phyloP scores from a whole-genome alignment of 2,113 vertebrate genomes.

The Thamnaconus septentrionalis region DNA sequence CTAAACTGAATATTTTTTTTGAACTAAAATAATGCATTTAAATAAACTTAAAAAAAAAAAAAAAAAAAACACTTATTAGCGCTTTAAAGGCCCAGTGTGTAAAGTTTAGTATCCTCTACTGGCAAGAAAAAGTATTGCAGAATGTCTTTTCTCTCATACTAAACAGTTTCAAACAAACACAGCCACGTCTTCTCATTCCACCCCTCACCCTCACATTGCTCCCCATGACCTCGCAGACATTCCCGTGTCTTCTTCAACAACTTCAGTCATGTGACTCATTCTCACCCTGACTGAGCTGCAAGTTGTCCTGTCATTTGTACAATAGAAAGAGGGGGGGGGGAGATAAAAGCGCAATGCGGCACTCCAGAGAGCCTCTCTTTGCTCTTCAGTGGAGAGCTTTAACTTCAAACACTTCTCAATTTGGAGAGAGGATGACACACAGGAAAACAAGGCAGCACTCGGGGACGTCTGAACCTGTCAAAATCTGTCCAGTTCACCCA shows the following conservation, averaged over 20 bases:
- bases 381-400: slow-evolving; percentile 40
- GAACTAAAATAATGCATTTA: too few relatives aligned
- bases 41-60: too few relatives aligned
- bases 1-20: too few relatives aligned
- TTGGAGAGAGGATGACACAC: slow-evolving; percentile 23
- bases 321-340: slow-evolving; percentile 13
- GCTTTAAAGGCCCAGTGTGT: too few relatives aligned
- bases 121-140: too few relatives aligned
- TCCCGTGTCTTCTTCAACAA: slow-evolving; percentile 32
- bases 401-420: slow-evolving; percentile 48
- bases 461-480: slow-evolving; percentile 30
- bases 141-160: too few relatives aligned
- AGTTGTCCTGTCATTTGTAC: slow-evolving; percentile 22
- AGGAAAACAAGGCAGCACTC: slow-evolving; percentile 18
- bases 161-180: slow-evolving; percentile 4
- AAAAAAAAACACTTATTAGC: too few relatives aligned
- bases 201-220: slow-evolving; percentile 41
- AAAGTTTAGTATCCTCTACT: too few relatives aligned
- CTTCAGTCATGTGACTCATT: slow-evolving; percentile 36
- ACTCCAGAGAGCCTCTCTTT: slow-evolving; percentile 37
- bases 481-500: slow-evolving; percentile 12
- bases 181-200: slow-evolving; percentile 7
- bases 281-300: not conserved
- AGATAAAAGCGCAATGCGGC: slow-evolving; percentile 52
- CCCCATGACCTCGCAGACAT: slow-evolving; percentile 47